Base-by-base conservation (phyloP, 2,797 vertebrate genomes). In the Serranus cabrilla region DNA sequence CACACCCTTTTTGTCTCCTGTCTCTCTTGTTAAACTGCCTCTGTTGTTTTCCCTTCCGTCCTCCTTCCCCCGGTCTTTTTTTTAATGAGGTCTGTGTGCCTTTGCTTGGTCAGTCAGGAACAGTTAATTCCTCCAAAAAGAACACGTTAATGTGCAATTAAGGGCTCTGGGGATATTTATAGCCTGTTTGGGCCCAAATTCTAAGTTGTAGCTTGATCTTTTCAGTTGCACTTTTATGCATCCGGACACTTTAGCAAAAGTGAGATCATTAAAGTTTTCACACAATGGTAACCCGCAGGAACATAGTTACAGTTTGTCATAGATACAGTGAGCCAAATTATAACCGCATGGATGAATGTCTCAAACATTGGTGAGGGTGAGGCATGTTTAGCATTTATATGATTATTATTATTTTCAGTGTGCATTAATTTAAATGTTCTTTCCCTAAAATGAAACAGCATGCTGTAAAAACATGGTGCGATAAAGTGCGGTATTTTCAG, bases 71-170 rank as follows among this genome's bases (percentile, higher is more conserved):
- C 52, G 1, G 8, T 67, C 56, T 40, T 31, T 40, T 57, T 59
- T 91, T 91, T 89, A 88, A 91, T 55, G 82, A 92, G 89, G 69
- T 83, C 83, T 91, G 63, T 85, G 78, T 78, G 87, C 78, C 52
- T 84, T 75, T 65, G 61, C 88, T 66, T 69, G 64, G 83, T 86
- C 90, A 83, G 74, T 84, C 82, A 86, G 82, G 76, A 90, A 88
- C 85, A 88, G 49, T 84, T 90, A 83, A 91, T 90, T 77, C 85
- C 80, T 70, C 76, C 65, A 65, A 79, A 82, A 86, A 85, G 81
- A 88, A 87, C 84, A 87, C 21, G 70, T 82, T 82, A 83, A 89
- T 87, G 71, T 87, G 82, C 79, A 91, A 84, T 85, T 87, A 91
- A 84, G 51, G 68, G 54, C 63, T 66, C 49, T 20, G 63, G 64